Base-by-base conservation (phyloP, 2,797 vertebrate genomes). In the Gymnopithys bicolor region DNA sequence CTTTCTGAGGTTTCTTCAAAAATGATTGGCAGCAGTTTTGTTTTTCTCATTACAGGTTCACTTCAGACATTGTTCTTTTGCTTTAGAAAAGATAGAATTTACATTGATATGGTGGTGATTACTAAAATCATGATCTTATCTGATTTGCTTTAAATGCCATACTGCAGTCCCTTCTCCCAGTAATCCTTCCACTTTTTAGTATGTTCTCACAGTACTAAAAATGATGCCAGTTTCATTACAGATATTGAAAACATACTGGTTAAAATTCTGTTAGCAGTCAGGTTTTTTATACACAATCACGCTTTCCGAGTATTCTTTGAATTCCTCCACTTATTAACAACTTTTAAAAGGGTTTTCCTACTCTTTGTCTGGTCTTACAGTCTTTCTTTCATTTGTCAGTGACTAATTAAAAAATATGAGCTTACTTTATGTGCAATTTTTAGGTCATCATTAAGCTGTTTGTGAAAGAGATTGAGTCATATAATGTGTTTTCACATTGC, bases 351-450 rank as follows among this genome's bases (percentile, higher is more conserved):
- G 76, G 73, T 93, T 96, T 97, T 81, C n/a, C 59, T 95, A 49
- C 39, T 93, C 83, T 91, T 92, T 94, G 89, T 90, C 82, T 43
- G 0, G 64, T 66, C 68, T 77, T 85, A 60, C 51, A 81, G 49
- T 84, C 87, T 92, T 93, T 95, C 84, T 93, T 96, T 93, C 79
- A 9, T 87, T 95, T 88, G 51, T 73, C 37, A 81, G 74, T 87
- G 73, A 91, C 92, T 95, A 96, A 95, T 96, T 97, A 21, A 87
- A 93, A 97, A 96, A 96, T 95, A 78, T 70, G 63, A 84, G 89
- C 82, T 93, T 94, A 83, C 84, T 91, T 84, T 90, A 78, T 92
- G 66, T 75, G 69, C 67, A 91, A 43, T 93, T 95, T 95, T 95
- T 92, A 93, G 94, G 87, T 85, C 93, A 92, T 89, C 89, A 92